These are phyloP conservation scores for Pseudomyrmex cubaensis DNA, from an alignment of 1,140 invertebrate genomes.

Conservation along the genomic window DNA sequence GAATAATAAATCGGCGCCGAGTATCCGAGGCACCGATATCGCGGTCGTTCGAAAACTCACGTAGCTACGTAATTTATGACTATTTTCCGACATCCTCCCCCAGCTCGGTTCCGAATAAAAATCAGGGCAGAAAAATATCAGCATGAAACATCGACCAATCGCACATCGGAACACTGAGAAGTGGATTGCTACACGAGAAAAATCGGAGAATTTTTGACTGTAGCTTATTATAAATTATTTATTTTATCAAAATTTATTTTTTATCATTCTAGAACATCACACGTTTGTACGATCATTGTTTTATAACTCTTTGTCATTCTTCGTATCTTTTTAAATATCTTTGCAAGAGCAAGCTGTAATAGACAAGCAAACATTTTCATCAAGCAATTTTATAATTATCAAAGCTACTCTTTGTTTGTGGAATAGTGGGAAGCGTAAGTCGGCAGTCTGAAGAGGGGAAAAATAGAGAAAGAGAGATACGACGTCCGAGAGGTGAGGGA, in stretches of 20 bases:
- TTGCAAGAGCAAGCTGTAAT: not conserved
- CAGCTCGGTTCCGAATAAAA: constrained; percentile 46
- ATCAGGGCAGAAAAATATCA: constrained; percentile 63
- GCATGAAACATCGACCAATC: constrained; percentile 49
- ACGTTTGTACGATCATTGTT: too few relatives aligned
- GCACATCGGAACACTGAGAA: not conserved
- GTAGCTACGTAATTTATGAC: constrained; percentile 65
- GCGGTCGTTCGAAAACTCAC: constrained; percentile 62
- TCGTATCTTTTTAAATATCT: too few relatives aligned
- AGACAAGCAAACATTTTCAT: not conserved
- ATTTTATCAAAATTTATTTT: too few relatives aligned
- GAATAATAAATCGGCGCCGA: constrained; percentile 62
- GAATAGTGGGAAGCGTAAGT: not conserved
- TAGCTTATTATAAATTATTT: constrained; percentile 22
- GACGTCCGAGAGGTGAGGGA: constrained; percentile 23
- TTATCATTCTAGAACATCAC: too few relatives aligned
- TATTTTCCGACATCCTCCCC: constrained; percentile 40
- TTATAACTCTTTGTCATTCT: too few relatives aligned
- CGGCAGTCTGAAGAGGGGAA: constrained; percentile 31
- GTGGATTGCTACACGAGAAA: not conserved
- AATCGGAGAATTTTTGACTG: not conserved
- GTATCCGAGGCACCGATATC: constrained; percentile 49
- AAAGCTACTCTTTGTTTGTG: constrained; percentile 26
- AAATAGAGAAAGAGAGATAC: constrained; percentile 5
- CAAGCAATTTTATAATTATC: not conserved